Evolutionary conservation across 2,113 vertebrate species (phyloP).

Genomic region (Pongo pygmaeus): DNA sequence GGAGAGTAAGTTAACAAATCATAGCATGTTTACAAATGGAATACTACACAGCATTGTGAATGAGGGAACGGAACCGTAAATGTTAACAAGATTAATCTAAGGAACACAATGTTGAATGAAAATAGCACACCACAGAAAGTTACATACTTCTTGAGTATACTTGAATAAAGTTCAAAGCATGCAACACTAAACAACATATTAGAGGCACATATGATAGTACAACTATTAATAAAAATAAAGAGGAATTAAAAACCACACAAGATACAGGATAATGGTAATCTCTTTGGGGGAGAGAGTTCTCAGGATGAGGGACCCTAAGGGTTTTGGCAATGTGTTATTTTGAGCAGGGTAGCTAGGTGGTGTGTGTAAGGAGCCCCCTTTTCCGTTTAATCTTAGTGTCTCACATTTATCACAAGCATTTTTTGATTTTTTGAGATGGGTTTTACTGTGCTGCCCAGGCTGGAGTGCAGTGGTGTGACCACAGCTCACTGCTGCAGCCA

Average conservation of each 20-base stretch:
- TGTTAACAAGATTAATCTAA: not conserved
- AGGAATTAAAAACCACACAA: not conserved
- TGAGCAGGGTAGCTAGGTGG: not conserved
- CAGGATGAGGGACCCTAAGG: not conserved
- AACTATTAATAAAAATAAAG: not conserved
- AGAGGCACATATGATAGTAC: not conserved
- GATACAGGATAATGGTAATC: not conserved
- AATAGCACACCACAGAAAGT: not conserved
- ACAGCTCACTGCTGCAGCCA: too few relatives aligned
- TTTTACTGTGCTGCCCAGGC: too few relatives aligned
- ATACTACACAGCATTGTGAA: not conserved
- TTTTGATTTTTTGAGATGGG: not conserved
- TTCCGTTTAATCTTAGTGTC: not conserved
- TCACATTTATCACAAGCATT: not conserved
- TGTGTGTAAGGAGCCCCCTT: not conserved
- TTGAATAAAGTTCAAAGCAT: not conserved
- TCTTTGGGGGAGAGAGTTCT: not conserved
- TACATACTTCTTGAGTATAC: not conserved
- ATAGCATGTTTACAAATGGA: not conserved
- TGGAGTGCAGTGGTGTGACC: too few relatives aligned
- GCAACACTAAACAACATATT: not conserved
- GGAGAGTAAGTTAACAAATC: not conserved
- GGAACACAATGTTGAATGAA: not conserved
- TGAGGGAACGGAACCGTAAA: not conserved
- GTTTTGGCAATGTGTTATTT: not conserved